Conservation (phyloP, 2,113 vertebrate genomes). For the Pavo muticus region DNA sequence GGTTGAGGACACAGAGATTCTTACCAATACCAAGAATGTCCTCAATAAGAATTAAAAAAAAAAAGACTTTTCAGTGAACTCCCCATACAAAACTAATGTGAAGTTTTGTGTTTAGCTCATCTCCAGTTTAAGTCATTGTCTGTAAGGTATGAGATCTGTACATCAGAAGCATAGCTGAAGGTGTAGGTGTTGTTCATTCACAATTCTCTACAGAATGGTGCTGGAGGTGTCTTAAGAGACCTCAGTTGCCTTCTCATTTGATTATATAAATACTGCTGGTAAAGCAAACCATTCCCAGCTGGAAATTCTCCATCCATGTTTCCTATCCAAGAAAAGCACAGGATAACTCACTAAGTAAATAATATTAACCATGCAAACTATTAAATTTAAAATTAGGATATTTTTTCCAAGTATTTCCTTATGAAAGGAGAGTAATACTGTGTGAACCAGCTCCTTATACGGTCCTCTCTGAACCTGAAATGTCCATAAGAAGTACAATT, state of each 20-base stretch:
- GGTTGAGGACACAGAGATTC: background rate
- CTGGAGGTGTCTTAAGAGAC: too few relatives aligned
- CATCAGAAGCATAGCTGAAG: rapidly evolving
- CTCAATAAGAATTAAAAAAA: background rate
- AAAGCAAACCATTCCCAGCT: rapidly evolving
- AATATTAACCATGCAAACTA: background rate
- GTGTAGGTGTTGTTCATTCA: rapidly evolving
- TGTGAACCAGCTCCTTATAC: background rate
- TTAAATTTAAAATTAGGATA: background rate
- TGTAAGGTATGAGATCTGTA: background rate
- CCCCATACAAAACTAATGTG: background rate
- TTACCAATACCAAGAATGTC: background rate
- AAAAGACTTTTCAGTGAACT: background rate
- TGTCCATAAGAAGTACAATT: rapidly evolving
- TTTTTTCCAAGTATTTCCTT: background rate
- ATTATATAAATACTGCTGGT: background rate
- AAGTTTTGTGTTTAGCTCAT: background rate
- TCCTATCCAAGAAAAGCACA: rapidly evolving
- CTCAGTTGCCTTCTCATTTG: background rate
- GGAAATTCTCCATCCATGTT: background rate
- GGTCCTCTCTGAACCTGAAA: background rate
- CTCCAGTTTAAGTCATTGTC: background rate
- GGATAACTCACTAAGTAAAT: rapidly evolving
- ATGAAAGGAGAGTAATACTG: too few relatives aligned
- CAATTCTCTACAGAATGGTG: background rate